phyloP scores from a whole-genome alignment of 2,797 vertebrate species.

The Labroides dimidiatus region DNA sequence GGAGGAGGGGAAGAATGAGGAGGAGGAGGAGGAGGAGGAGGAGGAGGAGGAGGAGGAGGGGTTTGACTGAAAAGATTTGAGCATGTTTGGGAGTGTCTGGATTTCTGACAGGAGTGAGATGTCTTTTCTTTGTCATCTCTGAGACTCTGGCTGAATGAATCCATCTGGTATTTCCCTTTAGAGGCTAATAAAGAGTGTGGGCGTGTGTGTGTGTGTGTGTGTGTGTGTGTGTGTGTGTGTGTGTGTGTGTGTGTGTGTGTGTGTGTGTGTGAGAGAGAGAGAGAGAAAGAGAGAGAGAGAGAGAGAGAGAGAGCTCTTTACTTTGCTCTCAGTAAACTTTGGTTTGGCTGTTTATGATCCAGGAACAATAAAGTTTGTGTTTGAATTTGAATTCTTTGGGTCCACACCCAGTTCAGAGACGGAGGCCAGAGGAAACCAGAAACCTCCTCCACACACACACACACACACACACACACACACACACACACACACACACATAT shows the following conservation, averaged over 20 bases:
- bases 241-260: too few species aligned
- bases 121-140: conserved; percentile 23
- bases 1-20: conserved; percentile 1
- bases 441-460: conserved; percentile 29
- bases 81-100: conserved; percentile 5
- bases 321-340: neutral
- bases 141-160: conserved; percentile 45
- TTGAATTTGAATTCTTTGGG: conserved; percentile 24
- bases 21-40: neutral
- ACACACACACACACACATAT: too few species aligned
- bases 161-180: conserved; percentile 61
- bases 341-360: conserved; percentile 5
- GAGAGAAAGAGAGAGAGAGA: conserved; percentile 10
- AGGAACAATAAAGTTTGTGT: conserved; percentile 46
- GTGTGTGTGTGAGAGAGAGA: too few species aligned
- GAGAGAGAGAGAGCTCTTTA: neutral
- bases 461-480: neutral
- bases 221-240: too few species aligned
- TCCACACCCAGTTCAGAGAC: conserved; percentile 38
- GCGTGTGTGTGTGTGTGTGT: conserved; percentile 10
- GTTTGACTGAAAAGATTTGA: neutral
- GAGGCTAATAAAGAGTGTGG: conserved; percentile 15
- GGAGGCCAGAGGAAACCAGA: conserved; percentile 26
- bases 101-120: conserved; percentile 52
- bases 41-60: neutral